phyloP scores from a whole-genome alignment of 2,797 vertebrate species.

The Parotocinclus haroldoi region DNA sequence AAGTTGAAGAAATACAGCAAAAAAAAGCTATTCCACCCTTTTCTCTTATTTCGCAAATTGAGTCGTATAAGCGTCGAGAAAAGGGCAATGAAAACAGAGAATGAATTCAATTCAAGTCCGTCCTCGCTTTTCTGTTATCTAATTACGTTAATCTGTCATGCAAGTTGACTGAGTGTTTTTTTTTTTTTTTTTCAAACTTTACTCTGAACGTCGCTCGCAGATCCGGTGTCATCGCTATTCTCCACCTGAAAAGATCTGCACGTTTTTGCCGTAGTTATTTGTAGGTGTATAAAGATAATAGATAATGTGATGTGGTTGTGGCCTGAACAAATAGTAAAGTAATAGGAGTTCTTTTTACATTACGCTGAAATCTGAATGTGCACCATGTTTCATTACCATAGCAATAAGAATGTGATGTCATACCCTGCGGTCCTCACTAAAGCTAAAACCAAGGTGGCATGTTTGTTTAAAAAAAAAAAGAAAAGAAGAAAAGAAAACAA shows the following conservation, averaged over 20 bases:
- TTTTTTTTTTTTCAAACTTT: slow-evolving; percentile 39
- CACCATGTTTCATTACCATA: slow-evolving; percentile 42
- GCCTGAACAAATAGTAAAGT: slow-evolving; percentile 28
- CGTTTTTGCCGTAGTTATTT: slow-evolving; percentile 25
- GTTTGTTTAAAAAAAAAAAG: slow-evolving; percentile 28
- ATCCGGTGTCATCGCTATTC: slow-evolving; percentile 33
- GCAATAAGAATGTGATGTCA: slow-evolving; percentile 51
- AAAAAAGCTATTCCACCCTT: slow-evolving; percentile 36
- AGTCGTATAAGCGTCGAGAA: slow-evolving; percentile 45
- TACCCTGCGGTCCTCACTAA: slow-evolving; percentile 54
- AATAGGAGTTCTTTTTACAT: slow-evolving; percentile 26
- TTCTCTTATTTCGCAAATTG: slow-evolving; percentile 44
- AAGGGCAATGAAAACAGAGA: slow-evolving; percentile 52
- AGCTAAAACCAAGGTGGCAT: slow-evolving; percentile 69
- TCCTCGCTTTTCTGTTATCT: slow-evolving; percentile 46
- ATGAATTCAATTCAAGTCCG: slow-evolving; percentile 46
- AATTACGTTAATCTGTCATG: slow-evolving; percentile 43
- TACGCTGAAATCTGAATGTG: slow-evolving; percentile 39
- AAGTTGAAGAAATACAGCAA: slow-evolving; percentile 17
- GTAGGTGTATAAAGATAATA: slow-evolving; percentile 21
- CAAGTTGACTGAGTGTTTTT: slow-evolving; percentile 24
- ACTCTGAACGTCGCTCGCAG: slow-evolving; percentile 35
- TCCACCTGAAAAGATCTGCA: slow-evolving; percentile 37
- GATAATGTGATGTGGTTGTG: slow-evolving; percentile 26
- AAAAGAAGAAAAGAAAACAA: slow-evolving; percentile 15